These are phyloP conservation scores for Samia ricini DNA, from an alignment of 1,140 invertebrate species.

Conservation along the genomic window DNA sequence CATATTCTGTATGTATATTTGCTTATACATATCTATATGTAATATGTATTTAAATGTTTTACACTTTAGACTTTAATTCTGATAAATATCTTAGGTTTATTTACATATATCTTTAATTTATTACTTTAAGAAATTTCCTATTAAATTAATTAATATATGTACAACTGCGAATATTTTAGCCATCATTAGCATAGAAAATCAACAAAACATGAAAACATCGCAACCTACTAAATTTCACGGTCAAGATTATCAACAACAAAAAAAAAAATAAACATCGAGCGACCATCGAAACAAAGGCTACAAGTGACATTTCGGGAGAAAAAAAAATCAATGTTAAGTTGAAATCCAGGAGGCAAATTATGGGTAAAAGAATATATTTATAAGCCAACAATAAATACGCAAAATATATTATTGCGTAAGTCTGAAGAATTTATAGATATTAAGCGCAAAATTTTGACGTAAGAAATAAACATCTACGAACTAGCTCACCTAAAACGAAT, in stretches of 20 bases:
- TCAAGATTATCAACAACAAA: constrained; percentile 58
- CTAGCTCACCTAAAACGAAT: constrained; percentile 93
- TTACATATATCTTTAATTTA: no score
- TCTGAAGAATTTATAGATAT: constrained; percentile 50
- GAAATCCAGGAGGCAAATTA: background rate
- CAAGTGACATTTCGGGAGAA: constrained; percentile 39
- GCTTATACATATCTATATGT: no score
- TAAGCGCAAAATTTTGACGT: constrained; percentile 75
- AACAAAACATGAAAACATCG: constrained; percentile 53
- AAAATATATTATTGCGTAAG: constrained; percentile 68
- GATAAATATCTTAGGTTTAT: no score
- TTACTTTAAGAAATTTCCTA: no score
- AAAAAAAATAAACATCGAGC: constrained; percentile 68
- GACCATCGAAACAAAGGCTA: constrained; percentile 58
- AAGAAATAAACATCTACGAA: constrained; percentile 63
- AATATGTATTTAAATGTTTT: no score
- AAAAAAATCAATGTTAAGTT: constrained; percentile 59
- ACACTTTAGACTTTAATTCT: no score
- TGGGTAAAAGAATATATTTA: background rate
- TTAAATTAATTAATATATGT: background rate
- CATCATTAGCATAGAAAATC: background rate
- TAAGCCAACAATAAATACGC: background rate
- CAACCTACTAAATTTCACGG: constrained; percentile 60
- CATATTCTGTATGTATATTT: no score
- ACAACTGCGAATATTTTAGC: background rate